phyloP scores from a whole-genome alignment of 1,140 invertebrate genomes.

The Chymomyza costata region DNA sequence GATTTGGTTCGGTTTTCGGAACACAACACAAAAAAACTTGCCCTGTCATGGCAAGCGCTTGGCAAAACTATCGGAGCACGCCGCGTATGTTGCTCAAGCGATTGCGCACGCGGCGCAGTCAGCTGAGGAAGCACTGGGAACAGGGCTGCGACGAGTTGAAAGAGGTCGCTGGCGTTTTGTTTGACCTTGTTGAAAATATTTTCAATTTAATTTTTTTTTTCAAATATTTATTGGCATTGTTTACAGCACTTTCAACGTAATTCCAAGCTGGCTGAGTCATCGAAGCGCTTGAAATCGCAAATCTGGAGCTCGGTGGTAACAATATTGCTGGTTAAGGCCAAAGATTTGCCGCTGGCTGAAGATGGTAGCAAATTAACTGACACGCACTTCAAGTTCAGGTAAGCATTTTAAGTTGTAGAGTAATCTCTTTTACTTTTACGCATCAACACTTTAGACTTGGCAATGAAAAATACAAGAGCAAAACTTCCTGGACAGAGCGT shows the following conservation, averaged over 20 bases:
- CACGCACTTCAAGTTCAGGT: slow-evolving; percentile 98
- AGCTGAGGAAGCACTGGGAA: slow-evolving; percentile 50
- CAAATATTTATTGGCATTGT: slow-evolving; percentile 12
- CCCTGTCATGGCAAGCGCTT: slow-evolving; percentile 6
- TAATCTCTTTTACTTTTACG: neutral
- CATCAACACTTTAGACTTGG: slow-evolving; percentile 83
- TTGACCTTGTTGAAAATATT: slow-evolving; percentile 57
- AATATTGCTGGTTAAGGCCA: slow-evolving; percentile 95
- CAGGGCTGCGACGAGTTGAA: slow-evolving; percentile 47
- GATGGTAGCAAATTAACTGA: slow-evolving; percentile 91
- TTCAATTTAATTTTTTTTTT: slow-evolving; percentile 25
- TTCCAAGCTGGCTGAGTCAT: slow-evolving; percentile 84
- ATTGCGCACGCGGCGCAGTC: slow-evolving; percentile 42
- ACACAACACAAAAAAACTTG: neutral
- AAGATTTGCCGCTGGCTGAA: slow-evolving; percentile 91
- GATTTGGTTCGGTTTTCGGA: slow-evolving; percentile 39
- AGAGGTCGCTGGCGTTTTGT: slow-evolving; percentile 34
- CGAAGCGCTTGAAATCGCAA: slow-evolving; percentile 89
- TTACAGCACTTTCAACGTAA: slow-evolving; percentile 87
- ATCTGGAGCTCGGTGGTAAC: slow-evolving; percentile 97
- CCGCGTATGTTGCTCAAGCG: slow-evolving; percentile 58
- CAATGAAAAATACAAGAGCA: slow-evolving; percentile 98
- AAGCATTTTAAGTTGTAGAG: slow-evolving; percentile 33
- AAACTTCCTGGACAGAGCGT: slow-evolving; percentile 89
- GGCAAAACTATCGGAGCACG: slow-evolving; percentile 30